Evolutionary conservation across 2,888 invertebrate genomes (phyloP), one percentile per base, ranked within the genome.

Genomic region (Mimumesa dahlbomi): DNA sequence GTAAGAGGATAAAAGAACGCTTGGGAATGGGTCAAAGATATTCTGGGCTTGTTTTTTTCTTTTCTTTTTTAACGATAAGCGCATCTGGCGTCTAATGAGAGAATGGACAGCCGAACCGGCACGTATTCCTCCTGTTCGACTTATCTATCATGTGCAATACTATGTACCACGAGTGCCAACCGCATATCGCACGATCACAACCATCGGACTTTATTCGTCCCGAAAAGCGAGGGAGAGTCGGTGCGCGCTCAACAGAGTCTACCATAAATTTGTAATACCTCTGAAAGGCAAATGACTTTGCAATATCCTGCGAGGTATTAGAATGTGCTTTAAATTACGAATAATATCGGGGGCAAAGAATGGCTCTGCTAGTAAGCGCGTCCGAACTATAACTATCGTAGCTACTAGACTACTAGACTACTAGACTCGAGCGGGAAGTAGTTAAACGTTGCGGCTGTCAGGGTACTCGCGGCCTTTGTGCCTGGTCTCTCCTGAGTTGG

Each of bases 371-470:
- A 48, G 34, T 65, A 58, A 43, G 34, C 40, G 53, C 14, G 46
- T 56, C 46, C 49, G 38, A 46, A 43, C 59, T 38, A 61, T 50
- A 61, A 56, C 69, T 69, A 64, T 78, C 75, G 75, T n/a, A n/a
- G n/a, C n/a, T n/a, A n/a, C n/a, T n/a, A n/a, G n/a, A n/a, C n/a
- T n/a, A n/a, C n/a, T n/a, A n/a, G n/a, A n/a, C n/a, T n/a, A n/a
- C 75, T 74, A 76, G 79, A 84, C 75, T 73, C 49, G 69, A 67
- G 52, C 69, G 61, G 77, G 77, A 84, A 82, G 81, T 82, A 83
- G 82, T 85, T 84, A 84, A 85, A 82, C 82, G 82, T 83, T 82
- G 81, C 79, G 73, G 70, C 79, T 78, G 81, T 82, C 77, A 74
- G 72, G 77, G 74, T 77, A 74, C n/a, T n/a, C n/a, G n/a, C 50